phyloP scores from a whole-genome alignment of 1,140 invertebrate species.

The Solenopsis invicta region DNA sequence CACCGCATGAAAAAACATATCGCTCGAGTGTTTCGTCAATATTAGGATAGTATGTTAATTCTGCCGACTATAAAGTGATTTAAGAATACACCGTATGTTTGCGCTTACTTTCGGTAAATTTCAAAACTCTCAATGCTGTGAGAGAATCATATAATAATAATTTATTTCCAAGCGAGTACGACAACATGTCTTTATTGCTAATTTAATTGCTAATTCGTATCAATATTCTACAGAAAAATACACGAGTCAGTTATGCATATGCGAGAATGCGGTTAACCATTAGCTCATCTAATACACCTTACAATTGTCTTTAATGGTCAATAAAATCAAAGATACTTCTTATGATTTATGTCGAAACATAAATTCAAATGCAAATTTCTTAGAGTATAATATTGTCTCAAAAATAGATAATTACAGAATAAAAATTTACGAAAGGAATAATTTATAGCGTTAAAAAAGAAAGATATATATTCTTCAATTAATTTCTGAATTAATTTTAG shows the following conservation, averaged over 20 bases:
- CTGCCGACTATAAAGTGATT: constrained; percentile 12
- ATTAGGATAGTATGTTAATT: constrained; percentile 35
- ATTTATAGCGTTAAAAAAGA: neutral
- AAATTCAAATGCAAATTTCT: neutral
- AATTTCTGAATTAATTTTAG: neutral
- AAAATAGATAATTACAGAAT: neutral
- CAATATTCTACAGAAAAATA: constrained; percentile 1
- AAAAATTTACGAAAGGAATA: neutral
- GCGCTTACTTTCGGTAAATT: neutral
- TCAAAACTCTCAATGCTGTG: neutral
- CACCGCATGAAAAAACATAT: constrained; percentile 38
- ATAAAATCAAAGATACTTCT: constrained; percentile 11
- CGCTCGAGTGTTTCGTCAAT: constrained; percentile 39
- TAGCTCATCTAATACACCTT: neutral
- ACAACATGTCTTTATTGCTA: neutral
- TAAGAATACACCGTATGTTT: neutral
- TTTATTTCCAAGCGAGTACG: neutral
- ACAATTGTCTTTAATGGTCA: neutral
- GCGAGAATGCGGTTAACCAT: constrained; percentile 9
- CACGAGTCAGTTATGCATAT: neutral
- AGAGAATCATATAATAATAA: neutral
- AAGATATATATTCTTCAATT: neutral
- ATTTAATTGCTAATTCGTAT: neutral
- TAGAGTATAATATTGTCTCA: neutral
- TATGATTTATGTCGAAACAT: constrained; percentile 23